phyloP scores from a whole-genome alignment of 2,888 invertebrate species.

The Euproctis similis region DNA sequence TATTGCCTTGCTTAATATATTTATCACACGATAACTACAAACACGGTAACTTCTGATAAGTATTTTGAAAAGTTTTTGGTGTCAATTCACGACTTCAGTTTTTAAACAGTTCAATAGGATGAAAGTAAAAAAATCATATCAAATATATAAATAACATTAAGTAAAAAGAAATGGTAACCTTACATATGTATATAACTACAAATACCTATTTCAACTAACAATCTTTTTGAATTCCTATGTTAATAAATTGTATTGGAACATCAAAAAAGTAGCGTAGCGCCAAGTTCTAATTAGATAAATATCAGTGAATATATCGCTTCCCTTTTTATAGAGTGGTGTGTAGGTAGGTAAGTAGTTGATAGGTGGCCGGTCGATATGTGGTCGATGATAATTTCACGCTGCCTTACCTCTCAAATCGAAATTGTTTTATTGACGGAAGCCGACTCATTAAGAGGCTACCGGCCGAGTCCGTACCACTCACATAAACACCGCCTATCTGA shows the following conservation, averaged over 20 bases:
- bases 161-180: no score
- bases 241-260: constrained; percentile 23
- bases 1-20: no score
- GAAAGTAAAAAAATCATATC: no score
- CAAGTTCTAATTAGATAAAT: constrained; percentile 41
- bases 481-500: constrained; percentile 34
- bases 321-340: constrained; percentile 14
- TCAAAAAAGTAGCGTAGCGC: constrained; percentile 34
- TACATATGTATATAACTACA: no score
- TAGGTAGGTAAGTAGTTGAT: no score
- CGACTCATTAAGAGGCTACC: constrained; percentile 59
- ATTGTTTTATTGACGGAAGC: constrained; percentile 53
- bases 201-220: constrained; percentile 5
- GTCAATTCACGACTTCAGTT: no score
- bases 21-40: no score
- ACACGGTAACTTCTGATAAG: no score
- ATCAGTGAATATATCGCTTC: constrained; percentile 45
- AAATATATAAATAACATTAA: no score
- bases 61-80: no score
- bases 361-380: constrained; percentile 28
- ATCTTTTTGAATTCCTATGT: constrained; percentile 16
- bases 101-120: no score
- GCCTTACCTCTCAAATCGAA: constrained; percentile 22
- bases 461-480: constrained; percentile 39
- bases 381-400: constrained; percentile 46